Evolutionary conservation across 2,797 vertebrate species (phyloP).

Genomic region (Gallinago solitaria): DNA sequence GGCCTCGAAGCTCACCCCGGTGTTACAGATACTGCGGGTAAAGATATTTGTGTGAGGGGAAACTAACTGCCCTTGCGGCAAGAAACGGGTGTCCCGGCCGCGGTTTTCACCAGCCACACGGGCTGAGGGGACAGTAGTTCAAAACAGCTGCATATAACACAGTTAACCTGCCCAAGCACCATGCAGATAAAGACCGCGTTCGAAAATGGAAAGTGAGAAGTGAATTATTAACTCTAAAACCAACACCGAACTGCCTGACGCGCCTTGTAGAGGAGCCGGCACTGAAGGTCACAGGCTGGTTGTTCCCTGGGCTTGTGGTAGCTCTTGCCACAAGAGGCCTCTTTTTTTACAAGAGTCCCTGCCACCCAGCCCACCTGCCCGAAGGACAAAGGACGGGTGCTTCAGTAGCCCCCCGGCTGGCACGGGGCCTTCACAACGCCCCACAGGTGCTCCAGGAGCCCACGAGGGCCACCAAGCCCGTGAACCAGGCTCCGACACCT

Average conservation of each 20-base stretch:
- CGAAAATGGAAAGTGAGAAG: not conserved
- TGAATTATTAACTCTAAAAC: conserved; percentile 45
- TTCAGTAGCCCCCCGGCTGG: fast-evolving
- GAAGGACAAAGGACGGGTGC: fast-evolving
- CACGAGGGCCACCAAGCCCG: fast-evolving
- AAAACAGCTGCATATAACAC: not conserved
- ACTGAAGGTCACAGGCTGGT: fast-evolving
- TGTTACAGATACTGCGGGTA: fast-evolving
- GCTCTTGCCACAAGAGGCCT: too few relatives aligned
- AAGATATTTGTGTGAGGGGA: fast-evolving
- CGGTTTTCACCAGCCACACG: fast-evolving
- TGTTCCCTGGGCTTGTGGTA: fast-evolving
- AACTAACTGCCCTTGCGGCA: fast-evolving
- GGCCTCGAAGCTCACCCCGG: fast-evolving
- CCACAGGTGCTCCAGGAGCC: fast-evolving
- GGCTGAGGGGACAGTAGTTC: not conserved
- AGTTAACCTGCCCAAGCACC: not conserved
- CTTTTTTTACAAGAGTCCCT: fast-evolving
- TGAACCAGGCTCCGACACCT: not conserved
- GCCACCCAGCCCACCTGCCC: fast-evolving
- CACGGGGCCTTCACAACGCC: fast-evolving
- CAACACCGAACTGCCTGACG: not conserved
- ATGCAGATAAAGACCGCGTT: not conserved
- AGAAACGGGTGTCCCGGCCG: fast-evolving
- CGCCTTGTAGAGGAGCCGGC: fast-evolving